Base-by-base conservation (phyloP, 2,113 vertebrate species). In the Sisor rabdophorus region DNA sequence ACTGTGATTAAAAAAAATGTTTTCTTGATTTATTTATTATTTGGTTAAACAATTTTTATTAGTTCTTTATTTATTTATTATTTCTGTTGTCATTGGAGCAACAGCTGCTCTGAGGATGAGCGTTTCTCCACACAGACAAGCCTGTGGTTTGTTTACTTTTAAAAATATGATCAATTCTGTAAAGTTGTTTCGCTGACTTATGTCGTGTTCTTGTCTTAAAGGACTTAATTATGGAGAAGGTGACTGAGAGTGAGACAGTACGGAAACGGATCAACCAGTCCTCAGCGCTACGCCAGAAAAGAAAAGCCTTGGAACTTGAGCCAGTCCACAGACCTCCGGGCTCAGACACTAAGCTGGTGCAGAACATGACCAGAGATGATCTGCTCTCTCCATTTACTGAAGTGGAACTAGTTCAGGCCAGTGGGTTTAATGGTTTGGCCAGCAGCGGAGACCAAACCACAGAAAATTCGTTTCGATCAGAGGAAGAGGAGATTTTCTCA, bases 191-290 rank as follows among this genome's bases (percentile, higher is more conserved):
- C 4, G 11, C 47, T n/a, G 36, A 30, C 13, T 52, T 60, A 1
- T 3, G 20, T 28, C 60, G 54, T 20, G 75, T 4, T 80, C 75
- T 52, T 20, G 15, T 20, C 52, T 52, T 20, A 1, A 20, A 98
- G 95, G 88, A 91, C 68, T 84, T 95, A 82, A 93, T 98, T 84
- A 68, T 91, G 69, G 93, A 94, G 77, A 96, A 95, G 59, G 89
- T 93, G 83, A 76, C 87, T 5, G 94, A 97, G 77, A 93, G 93
- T 4, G 82, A 88, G 3, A 82, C 78, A 0, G 90, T 96, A 58
- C 90, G 89, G 20, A 87, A 82, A 20, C 92, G 92, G 84, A 94
- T 95, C 78, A 88, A 87, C 0, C 88, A 91, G 84, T 91, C 93
- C 0, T 90, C 88, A 1, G 88, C 89, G 3, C 69, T 63, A 11